Conservation (phyloP, 2,113 vertebrate genomes). For the Piaya cayana region DNA sequence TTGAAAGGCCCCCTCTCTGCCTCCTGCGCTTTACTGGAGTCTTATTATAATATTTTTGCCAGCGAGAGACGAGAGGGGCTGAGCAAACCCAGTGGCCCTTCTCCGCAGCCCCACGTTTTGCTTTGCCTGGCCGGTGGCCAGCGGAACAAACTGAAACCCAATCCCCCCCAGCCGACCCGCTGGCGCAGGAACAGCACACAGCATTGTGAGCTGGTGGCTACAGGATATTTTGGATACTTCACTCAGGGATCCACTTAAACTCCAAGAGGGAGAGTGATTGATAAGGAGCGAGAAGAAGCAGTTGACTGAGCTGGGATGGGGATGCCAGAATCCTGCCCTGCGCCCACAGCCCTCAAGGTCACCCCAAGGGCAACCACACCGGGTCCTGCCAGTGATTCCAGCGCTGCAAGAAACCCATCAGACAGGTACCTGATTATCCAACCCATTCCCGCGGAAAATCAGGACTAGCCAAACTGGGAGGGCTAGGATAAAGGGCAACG, state of each 20-base stretch:
- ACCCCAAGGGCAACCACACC: fast-evolving
- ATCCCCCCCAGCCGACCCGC: constrained; percentile 42
- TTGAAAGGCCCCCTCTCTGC: constrained; percentile 53
- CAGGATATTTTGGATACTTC: constrained; percentile 56
- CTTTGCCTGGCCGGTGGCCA: constrained; percentile 73
- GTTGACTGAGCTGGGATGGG: constrained; percentile 24
- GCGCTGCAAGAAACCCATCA: background rate
- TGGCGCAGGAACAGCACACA: constrained; percentile 65
- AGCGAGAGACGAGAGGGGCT: constrained; percentile 49
- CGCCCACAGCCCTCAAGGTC: background rate
- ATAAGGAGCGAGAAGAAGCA: constrained; percentile 29
- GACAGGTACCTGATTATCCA: background rate
- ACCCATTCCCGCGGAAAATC: background rate
- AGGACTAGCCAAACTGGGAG: background rate
- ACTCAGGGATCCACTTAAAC: constrained; percentile 74
- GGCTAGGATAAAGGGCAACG: background rate
- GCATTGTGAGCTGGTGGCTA: constrained; percentile 55
- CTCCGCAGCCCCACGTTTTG: constrained; percentile 55
- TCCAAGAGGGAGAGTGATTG: constrained; percentile 70
- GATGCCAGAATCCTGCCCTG: fast-evolving
- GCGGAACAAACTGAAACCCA: constrained; percentile 73
- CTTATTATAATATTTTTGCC: constrained; percentile 61
- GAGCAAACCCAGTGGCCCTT: constrained; percentile 50
- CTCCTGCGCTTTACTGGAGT: constrained; percentile 58
- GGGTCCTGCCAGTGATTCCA: fast-evolving